Conservation (phyloP, 2,888 invertebrate species). For the Phalera bucephala region DNA sequence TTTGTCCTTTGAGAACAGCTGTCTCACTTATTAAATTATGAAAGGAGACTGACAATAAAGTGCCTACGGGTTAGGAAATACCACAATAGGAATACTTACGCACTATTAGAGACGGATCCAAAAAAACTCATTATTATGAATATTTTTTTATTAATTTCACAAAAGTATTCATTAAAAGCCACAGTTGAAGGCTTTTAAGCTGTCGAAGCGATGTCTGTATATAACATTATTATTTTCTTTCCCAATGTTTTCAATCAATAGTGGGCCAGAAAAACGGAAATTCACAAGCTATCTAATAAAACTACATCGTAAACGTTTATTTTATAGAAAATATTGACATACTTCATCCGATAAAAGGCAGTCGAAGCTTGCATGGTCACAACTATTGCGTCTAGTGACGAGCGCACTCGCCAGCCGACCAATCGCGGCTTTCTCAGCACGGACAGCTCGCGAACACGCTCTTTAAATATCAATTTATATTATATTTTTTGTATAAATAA, state of each 20-base stretch:
- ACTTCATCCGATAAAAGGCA: conserved; percentile 67
- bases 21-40: too few species aligned
- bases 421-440: conserved; percentile 9
- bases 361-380: conserved; percentile 65
- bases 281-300: conserved; percentile 73
- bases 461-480: conserved; percentile 41
- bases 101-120: too few species aligned
- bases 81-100: too few species aligned
- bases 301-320: conserved; percentile 72
- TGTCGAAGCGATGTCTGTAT: conserved; percentile 72
- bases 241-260: conserved; percentile 53
- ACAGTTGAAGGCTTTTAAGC: conserved; percentile 82
- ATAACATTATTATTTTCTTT: conserved; percentile 41
- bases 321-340: conserved; percentile 78
- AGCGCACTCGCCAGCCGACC: conserved; percentile 9
- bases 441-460: conserved; percentile 18
- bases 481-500: conserved; percentile 61
- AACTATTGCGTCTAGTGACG: conserved; percentile 54
- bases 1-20: too few species aligned
- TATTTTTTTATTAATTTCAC: conserved; percentile 82
- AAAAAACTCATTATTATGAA: too few species aligned
- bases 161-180: conserved; percentile 81
- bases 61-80: too few species aligned
- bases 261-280: conserved; percentile 66
- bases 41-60: too few species aligned